Evolutionary conservation across 2,797 vertebrate species (phyloP).

Genomic region (Luscinia megarhynchos): DNA sequence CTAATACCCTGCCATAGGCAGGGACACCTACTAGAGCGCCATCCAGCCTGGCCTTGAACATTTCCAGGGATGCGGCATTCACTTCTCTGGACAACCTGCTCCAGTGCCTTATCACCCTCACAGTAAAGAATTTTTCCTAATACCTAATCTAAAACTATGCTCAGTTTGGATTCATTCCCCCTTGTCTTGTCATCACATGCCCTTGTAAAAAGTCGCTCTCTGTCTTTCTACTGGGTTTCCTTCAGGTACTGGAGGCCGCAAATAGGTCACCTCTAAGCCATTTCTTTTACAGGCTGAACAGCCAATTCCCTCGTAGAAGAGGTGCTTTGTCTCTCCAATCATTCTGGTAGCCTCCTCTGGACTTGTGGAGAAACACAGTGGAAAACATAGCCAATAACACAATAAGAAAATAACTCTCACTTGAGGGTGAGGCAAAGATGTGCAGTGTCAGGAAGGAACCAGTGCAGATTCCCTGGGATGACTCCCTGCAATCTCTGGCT

Average conservation of each 20-base stretch:
- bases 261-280: neutral
- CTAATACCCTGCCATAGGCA: neutral
- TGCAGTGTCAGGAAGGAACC: rapidly evolving
- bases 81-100: neutral
- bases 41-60: neutral
- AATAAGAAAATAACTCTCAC: rapidly evolving
- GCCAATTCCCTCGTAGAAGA: neutral
- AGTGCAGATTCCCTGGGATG: rapidly evolving
- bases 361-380: neutral
- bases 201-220: neutral
- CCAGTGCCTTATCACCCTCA: neutral
- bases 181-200: neutral
- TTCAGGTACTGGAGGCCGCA: neutral
- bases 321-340: neutral
- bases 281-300: neutral
- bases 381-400: rapidly evolving
- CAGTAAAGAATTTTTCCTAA: neutral
- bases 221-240: neutral
- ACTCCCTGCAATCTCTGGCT: neutral
- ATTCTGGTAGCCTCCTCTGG: neutral
- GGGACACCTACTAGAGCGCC: neutral
- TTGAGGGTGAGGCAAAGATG: neutral
- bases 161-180: neutral
- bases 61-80: neutral
- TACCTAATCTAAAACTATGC: neutral